These are phyloP conservation scores for Tichodroma muraria DNA, from an alignment of 2,113 vertebrate species.

Conservation along the genomic window DNA sequence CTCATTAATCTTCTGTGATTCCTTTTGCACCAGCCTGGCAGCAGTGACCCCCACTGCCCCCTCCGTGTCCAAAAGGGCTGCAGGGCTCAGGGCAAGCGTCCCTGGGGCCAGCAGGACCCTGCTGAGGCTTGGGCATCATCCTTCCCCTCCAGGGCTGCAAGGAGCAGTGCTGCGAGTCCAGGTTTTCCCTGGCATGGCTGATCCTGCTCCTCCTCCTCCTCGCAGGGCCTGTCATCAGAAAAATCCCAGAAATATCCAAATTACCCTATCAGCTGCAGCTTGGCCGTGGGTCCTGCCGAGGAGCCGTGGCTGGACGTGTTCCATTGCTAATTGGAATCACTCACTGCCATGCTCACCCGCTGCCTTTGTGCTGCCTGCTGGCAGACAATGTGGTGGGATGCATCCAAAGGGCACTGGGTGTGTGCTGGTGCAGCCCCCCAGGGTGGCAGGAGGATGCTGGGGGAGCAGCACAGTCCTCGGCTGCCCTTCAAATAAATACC, in stretches of 20 bases:
- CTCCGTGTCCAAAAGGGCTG: neutral
- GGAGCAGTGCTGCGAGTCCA: rapidly evolving
- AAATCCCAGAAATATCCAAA: neutral
- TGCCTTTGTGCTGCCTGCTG: neutral
- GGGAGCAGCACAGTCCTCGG: neutral
- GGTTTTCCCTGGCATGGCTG: neutral
- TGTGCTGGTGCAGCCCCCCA: neutral
- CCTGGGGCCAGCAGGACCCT: neutral
- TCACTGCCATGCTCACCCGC: neutral
- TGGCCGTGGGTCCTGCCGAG: neutral
- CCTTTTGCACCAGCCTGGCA: neutral
- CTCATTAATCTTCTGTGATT: neutral
- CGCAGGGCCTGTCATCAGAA: neutral
- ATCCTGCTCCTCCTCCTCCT: neutral
- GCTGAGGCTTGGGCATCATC: neutral
- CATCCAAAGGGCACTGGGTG: neutral
- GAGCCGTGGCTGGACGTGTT: neutral
- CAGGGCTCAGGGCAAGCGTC: neutral
- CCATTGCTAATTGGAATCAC: neutral
- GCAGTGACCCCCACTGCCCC: neutral
- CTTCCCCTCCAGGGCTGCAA: neutral
- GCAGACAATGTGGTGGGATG: rapidly evolving
- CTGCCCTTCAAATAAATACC: neutral
- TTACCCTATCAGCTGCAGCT: neutral
- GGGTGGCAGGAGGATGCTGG: neutral